Evolutionary conservation across 2,797 vertebrate genomes (phyloP).

Genomic region (Enteromius argenteus): DNA sequence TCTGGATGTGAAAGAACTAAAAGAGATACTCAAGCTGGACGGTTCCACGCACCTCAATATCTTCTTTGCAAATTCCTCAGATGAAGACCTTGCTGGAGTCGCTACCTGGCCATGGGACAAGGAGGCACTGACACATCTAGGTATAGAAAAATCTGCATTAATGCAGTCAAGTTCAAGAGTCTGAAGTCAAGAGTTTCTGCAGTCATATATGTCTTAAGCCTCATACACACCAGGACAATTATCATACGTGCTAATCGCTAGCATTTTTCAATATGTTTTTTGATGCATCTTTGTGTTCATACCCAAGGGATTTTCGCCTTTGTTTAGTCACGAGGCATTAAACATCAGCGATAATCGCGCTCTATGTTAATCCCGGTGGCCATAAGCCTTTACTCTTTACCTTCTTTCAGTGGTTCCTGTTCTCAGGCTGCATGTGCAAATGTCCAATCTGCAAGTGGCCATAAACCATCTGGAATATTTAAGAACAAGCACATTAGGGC

Average conservation of each 20-base stretch:
- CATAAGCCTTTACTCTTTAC: no score
- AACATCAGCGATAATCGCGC: no score
- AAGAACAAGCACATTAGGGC: not conserved
- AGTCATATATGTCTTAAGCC: not conserved
- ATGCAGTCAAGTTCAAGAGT: slow-evolving; percentile 13
- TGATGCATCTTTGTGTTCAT: no score
- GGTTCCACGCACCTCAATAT: slow-evolving; percentile 97
- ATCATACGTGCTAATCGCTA: no score
- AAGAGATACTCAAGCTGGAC: slow-evolving; percentile 91
- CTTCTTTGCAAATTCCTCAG: slow-evolving; percentile 98
- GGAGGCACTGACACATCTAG: slow-evolving; percentile 95
- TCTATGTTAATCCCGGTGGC: no score
- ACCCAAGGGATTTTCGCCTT: no score
- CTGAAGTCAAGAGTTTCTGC: slow-evolving; percentile 12
- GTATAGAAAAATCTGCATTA: slow-evolving; percentile 70
- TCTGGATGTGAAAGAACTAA: slow-evolving; percentile 96
- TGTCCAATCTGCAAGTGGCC: no score
- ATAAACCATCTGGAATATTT: not conserved
- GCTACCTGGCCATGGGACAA: slow-evolving; percentile 99
- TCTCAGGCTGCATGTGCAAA: no score
- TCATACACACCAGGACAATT: no score
- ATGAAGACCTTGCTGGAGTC: slow-evolving; percentile 95
- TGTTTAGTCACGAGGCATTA: no score
- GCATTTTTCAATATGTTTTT: no score
- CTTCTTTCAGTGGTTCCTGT: no score